phyloP scores from a whole-genome alignment of 2,888 invertebrate species.

The Diarsia mendica region DNA sequence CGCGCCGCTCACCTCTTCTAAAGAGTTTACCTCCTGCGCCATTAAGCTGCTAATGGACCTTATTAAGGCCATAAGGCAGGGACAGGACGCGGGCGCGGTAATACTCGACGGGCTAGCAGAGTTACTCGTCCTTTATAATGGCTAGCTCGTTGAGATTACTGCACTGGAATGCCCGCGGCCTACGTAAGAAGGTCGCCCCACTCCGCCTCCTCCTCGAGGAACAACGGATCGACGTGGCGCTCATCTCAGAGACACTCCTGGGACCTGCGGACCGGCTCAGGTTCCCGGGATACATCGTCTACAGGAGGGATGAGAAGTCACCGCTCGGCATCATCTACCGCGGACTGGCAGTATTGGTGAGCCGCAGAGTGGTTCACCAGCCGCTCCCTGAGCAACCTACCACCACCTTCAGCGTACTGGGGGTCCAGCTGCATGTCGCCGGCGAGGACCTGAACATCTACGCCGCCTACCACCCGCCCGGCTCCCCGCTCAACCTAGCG shows the following conservation, averaged over 20 bases:
- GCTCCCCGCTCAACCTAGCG: background rate
- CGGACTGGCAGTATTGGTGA: background rate
- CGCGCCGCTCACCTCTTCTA: too few relatives aligned
- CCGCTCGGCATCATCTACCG: background rate
- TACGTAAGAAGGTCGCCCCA: background rate
- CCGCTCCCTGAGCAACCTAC: accelerated
- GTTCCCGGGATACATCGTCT: background rate
- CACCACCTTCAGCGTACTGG: accelerated
- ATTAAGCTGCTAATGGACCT: background rate
- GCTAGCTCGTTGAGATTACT: background rate
- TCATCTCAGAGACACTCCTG: background rate
- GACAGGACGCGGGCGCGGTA: background rate
- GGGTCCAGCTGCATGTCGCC: background rate
- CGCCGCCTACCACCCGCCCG: background rate
- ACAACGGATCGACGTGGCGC: background rate
- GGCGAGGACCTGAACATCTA: background rate
- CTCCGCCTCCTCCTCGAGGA: background rate
- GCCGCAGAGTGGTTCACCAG: background rate
- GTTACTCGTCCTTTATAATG: background rate
- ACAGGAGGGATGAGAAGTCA: background rate
- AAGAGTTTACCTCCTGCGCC: background rate
- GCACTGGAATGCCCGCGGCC: background rate
- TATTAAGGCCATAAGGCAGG: background rate
- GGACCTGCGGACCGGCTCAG: background rate
- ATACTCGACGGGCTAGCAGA: background rate